Evolutionary conservation across 1,140 invertebrate species (phyloP).

Genomic region (Aplysia californica): DNA sequence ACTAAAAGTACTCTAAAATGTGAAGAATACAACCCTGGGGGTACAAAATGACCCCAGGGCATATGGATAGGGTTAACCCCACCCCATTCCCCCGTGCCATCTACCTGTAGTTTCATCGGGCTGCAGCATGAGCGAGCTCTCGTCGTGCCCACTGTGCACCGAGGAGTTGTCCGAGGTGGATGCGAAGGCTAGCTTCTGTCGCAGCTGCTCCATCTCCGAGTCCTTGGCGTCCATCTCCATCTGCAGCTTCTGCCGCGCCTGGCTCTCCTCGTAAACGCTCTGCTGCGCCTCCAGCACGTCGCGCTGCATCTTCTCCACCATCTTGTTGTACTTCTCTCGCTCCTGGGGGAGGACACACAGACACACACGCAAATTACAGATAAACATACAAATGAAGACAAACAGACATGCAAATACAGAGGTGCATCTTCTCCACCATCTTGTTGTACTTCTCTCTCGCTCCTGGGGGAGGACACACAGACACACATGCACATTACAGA

Average conservation of each 20-base stretch:
- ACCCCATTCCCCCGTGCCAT: too few relatives aligned
- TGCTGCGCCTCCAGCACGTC: constrained; percentile 88
- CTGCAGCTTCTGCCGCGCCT: constrained; percentile 81
- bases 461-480: constrained; percentile 71
- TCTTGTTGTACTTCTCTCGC: constrained; percentile 91
- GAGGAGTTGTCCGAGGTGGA: constrained; percentile 87
- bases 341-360: constrained; percentile 71
- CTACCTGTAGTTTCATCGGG: too few relatives aligned
- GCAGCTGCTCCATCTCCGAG: constrained; percentile 92
- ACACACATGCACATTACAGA: too few relatives aligned
- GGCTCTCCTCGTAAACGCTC: constrained; percentile 75
- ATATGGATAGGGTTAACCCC: too few relatives aligned
- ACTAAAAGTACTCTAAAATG: too few relatives aligned
- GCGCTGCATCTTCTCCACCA: constrained; percentile 84
- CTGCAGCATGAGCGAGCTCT: too few relatives aligned
- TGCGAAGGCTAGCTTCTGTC: constrained; percentile 75
- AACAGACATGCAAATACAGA: too few relatives aligned
- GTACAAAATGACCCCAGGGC: too few relatives aligned
- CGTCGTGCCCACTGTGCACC: constrained; percentile 79
- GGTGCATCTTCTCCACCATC: constrained; percentile 83
- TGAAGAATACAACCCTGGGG: too few relatives aligned
- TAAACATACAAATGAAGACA: too few relatives aligned
- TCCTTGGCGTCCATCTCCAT: constrained; percentile 98
- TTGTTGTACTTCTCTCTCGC: constrained; percentile 93
- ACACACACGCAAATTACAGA: too few relatives aligned